A percentile compares a stretch with the other conserved stretches of the same genome.
Conservation (phyloP, 2,797 vertebrate genomes). For the Ambastaia sidthimunki region DNA sequence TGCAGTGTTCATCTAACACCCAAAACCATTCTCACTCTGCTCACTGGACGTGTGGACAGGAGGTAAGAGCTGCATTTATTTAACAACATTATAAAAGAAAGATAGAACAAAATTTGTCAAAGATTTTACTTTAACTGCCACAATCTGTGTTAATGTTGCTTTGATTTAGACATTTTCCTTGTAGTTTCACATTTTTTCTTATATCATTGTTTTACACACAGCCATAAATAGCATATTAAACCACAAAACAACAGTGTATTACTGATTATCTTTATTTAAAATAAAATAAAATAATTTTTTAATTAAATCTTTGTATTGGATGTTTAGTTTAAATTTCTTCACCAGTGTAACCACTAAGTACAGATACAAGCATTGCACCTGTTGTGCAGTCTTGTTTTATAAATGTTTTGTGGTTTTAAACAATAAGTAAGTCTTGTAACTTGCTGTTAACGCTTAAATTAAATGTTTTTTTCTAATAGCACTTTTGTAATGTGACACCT, state of each 20-base stretch:
- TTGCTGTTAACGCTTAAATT: background rate
- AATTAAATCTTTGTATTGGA: background rate
- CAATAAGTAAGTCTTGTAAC: background rate
- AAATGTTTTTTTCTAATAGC: background rate
- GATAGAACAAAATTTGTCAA: background rate
- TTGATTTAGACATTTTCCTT: background rate
- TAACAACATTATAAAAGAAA: slow-evolving; percentile 64
- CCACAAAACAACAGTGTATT: background rate
- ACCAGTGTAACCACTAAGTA: background rate
- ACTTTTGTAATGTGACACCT: background rate
- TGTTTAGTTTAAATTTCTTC: background rate
- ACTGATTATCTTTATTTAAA: background rate
- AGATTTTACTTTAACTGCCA: background rate
- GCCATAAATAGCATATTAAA: background rate
- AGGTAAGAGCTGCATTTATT: slow-evolving; percentile 38
- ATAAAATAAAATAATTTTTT: background rate
- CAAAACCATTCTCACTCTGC: slow-evolving; percentile 64
- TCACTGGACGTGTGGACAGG: slow-evolving; percentile 47
- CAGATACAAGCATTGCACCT: background rate
- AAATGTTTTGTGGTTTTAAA: background rate
- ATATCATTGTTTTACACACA: background rate
- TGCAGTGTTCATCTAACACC: slow-evolving; percentile 66
- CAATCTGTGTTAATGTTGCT: background rate
- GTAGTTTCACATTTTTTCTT: background rate
- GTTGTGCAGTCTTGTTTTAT: background rate